phyloP scores from a whole-genome alignment of 2,113 vertebrate species.

The Cygnus atratus region DNA sequence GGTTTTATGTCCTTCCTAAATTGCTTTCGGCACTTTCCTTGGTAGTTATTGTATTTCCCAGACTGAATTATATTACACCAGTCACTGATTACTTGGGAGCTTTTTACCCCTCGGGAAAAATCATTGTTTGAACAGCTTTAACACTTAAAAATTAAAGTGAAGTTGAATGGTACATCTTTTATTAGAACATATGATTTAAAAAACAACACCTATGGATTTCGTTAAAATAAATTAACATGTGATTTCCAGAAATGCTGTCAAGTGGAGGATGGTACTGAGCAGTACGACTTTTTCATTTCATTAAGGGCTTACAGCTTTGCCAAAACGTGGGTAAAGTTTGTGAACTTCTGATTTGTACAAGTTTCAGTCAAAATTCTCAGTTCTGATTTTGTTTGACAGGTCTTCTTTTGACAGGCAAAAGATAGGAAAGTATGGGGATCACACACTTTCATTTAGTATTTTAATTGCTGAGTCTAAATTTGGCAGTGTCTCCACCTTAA shows the following conservation, averaged over 20 bases:
- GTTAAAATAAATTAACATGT: background rate
- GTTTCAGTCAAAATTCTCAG: constrained; percentile 24
- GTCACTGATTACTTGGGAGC: background rate
- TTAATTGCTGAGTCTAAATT: constrained; percentile 65
- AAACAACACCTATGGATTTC: background rate
- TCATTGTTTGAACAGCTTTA: background rate
- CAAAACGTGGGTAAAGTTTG: background rate
- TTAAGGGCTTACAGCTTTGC: background rate
- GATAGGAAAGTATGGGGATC: constrained; percentile 7
- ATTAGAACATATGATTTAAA: background rate
- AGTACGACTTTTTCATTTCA: background rate
- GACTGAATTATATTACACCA: background rate
- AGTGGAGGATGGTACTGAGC: background rate
- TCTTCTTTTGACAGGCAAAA: background rate
- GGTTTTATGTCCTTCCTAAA: constrained; percentile 5
- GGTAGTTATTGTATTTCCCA: background rate
- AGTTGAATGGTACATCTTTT: background rate
- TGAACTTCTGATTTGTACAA: constrained; percentile 19
- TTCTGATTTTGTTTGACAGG: constrained; percentile 33
- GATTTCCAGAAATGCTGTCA: background rate
- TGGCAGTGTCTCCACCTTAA: constrained; percentile 62
- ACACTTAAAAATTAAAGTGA: background rate
- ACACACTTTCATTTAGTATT: constrained; percentile 43
- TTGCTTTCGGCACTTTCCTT: background rate
- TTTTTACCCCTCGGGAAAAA: background rate